Conservation (phyloP, 2,888 invertebrate species). For the Cancer borealis region DNA sequence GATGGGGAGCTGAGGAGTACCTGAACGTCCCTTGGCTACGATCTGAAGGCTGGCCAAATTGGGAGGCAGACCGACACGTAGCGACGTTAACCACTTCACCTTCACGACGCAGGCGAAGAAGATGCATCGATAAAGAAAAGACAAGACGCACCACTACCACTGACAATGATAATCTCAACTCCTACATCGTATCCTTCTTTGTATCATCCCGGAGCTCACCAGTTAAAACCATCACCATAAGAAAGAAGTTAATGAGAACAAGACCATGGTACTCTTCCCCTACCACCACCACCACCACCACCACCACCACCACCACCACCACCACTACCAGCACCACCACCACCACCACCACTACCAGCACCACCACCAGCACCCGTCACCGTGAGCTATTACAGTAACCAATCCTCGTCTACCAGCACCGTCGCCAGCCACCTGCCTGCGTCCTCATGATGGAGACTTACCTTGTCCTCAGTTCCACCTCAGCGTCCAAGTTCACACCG, state of each 20-base stretch:
- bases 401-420: not conserved
- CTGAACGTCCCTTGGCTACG: conserved; percentile 11
- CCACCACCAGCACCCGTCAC: not conserved
- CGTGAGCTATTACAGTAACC: not conserved
- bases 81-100: not conserved
- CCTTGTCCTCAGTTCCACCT: not conserved
- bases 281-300: not conserved
- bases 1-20: not conserved
- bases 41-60: not conserved
- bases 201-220: not conserved
- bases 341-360: not conserved
- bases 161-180: conserved; percentile 12
- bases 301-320: not conserved
- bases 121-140: not conserved
- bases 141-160: not conserved
- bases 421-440: conserved; percentile 1
- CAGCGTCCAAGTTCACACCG: not conserved
- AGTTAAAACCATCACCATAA: conserved; percentile 32
- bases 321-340: not conserved
- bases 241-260: not conserved
- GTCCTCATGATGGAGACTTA: conserved; percentile 13
- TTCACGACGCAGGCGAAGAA: conserved; percentile 1
- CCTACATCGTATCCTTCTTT: not conserved
- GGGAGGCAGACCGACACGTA: not conserved
- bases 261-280: not conserved